These are phyloP conservation scores for Forbesichthys papilliferus DNA, from an alignment of 2,113 vertebrate species.

Conservation along the genomic window DNA sequence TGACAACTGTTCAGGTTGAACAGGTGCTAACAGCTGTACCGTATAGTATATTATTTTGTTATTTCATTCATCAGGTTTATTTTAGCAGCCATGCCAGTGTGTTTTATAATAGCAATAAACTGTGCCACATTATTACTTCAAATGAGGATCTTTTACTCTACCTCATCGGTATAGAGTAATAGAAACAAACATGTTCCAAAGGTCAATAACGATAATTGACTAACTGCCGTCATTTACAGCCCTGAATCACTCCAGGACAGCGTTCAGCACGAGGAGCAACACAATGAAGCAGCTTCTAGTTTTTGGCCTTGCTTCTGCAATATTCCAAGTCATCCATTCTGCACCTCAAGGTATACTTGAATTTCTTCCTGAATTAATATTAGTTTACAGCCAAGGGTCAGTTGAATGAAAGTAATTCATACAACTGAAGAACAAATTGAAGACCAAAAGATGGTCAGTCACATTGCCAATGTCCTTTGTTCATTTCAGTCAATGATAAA, in stretches of 20 bases:
- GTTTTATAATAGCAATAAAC: not conserved
- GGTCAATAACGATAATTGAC: slow-evolving; percentile 35
- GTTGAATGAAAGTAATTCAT: not conserved
- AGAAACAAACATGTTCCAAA: slow-evolving; percentile 51
- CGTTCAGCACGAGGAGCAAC: slow-evolving; percentile 39
- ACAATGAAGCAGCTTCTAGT: slow-evolving; percentile 68
- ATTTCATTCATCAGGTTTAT: not conserved
- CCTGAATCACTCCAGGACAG: slow-evolving; percentile 32
- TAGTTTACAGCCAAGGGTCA: not conserved
- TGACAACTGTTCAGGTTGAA: not conserved
- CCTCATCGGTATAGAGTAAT: too few species aligned
- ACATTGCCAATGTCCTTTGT: not conserved
- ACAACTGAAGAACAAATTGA: not conserved
- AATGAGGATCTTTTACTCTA: too few species aligned
- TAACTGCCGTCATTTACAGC: slow-evolving; percentile 58
- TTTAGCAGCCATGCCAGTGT: not conserved
- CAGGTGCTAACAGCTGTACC: not conserved
- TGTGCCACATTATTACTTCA: too few species aligned
- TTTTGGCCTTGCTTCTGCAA: slow-evolving; percentile 49
- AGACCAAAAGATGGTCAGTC: not conserved
- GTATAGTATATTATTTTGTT: not conserved
- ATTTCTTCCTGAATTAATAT: slow-evolving; percentile 1
- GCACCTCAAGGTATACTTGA: slow-evolving; percentile 46
- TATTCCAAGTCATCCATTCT: slow-evolving; percentile 36
- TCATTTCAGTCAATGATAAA: not conserved